Evolutionary conservation across 2,113 vertebrate species (phyloP).

Genomic region (Gila orcuttii): DNA sequence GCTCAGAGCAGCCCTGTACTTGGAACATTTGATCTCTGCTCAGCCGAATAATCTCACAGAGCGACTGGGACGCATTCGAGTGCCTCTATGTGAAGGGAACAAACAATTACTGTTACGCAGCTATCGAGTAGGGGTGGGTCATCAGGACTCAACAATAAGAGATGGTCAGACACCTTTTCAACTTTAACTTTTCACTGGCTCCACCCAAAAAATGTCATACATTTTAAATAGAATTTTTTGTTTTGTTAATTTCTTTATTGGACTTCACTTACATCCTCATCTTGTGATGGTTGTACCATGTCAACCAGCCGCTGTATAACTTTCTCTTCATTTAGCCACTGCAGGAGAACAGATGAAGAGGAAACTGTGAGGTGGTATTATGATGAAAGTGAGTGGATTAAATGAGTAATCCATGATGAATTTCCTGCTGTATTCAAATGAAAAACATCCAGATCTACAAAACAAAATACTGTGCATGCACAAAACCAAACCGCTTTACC

Average conservation of each 20-base stretch:
- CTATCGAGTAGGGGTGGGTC: background rate
- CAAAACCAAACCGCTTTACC: background rate
- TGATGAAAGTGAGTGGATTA: background rate
- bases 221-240: background rate
- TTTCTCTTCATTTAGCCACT: slow-evolving; percentile 98
- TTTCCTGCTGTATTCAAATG: background rate
- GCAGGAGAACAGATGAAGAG: slow-evolving; percentile 20
- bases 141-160: background rate
- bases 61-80: slow-evolving; percentile 97
- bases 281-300: slow-evolving; percentile 93
- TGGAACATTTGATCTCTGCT: slow-evolving; percentile 99
- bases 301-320: slow-evolving; percentile 96
- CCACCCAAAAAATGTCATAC: background rate
- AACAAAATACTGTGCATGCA: background rate
- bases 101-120: background rate
- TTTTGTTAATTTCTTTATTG: background rate
- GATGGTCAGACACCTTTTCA: background rate
- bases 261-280: slow-evolving; percentile 91
- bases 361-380: background rate
- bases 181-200: background rate
- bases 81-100: slow-evolving; percentile 82
- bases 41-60: slow-evolving; percentile 98
- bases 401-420: background rate
- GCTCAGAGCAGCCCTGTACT: slow-evolving; percentile 92
- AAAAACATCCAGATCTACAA: slow-evolving; percentile 6